Base-by-base conservation (phyloP, 2,888 invertebrate genomes). In the Ophioninae sp. region DNA sequence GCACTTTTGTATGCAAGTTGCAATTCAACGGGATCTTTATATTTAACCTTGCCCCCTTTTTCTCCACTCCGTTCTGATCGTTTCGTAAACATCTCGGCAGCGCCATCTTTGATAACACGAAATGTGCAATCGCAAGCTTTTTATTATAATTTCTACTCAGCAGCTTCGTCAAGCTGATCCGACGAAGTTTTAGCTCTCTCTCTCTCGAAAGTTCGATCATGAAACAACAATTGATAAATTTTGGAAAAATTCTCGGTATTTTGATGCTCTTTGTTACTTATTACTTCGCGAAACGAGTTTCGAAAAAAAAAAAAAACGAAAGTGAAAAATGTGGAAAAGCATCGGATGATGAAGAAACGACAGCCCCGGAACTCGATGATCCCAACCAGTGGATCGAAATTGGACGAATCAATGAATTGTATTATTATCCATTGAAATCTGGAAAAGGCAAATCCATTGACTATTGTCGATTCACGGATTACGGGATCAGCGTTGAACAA, bases 341-440 rank as follows among this genome's bases (percentile, higher is more conserved):
- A 30, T 30, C 6, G 23, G 10, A n/a, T 0, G 0, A 61, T 6
- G 39, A 79, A 20, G 63, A 56, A 17, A 20, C 0, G 17, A 56
- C 13, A 71, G 44, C 9, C 9, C 81, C 83, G 22, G 44, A 67
- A 2, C 61, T 79, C 44, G 67, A 72, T 9, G 74, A 87, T 13
- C 72, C 86, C 9, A 89, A n/a, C 30, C 8, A 90, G 61, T 93
- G 93, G 93, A 87, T 87, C 10, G 90, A 90, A 87, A 90, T 93
- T 39, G 93, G 93, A 10, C 86, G 85, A 22, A 89, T 93, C 6
- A 86, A 88, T 51, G 91, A 92, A 83, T 85, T 93, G 20, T 91
- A 90, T 77, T 85, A 90, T 71, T 93, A 93, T 86, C 93, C 93
- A 2, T 85, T 93, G 22, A 93, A 93, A 89, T 93, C 93, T n/a